These are phyloP conservation scores for Triplophysa tibetana DNA, from an alignment of 2,113 vertebrate genomes.

Conservation along the genomic window DNA sequence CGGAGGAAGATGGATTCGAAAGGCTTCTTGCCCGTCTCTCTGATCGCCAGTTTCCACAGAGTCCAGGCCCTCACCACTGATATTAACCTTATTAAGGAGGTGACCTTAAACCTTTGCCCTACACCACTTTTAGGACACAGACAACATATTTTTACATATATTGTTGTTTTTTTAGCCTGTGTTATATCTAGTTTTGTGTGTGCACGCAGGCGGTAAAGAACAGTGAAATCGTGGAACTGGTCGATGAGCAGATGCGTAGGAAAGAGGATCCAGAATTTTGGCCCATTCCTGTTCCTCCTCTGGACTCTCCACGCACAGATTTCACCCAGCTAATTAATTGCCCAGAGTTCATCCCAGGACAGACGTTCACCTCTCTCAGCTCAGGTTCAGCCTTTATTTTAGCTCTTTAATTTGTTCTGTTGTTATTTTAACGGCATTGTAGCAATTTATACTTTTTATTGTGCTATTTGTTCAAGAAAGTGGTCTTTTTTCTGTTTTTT, in stretches of 20 bases:
- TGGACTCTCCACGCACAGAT: slow-evolving; percentile 82
- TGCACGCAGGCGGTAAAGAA: slow-evolving; percentile 83
- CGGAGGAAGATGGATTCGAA: slow-evolving; percentile 93
- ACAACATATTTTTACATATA: neutral
- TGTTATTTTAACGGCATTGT: no score
- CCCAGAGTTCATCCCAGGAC: slow-evolving; percentile 92
- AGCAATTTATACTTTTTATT: neutral
- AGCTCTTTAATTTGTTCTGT: neutral
- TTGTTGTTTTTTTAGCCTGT: neutral
- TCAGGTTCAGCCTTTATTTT: slow-evolving; percentile 69
- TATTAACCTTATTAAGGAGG: slow-evolving; percentile 88
- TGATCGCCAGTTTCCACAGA: slow-evolving; percentile 92
- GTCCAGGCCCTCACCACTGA: slow-evolving; percentile 94
- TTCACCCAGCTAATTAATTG: slow-evolving; percentile 93
- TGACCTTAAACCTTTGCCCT: slow-evolving; percentile 55
- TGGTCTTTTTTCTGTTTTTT: no score
- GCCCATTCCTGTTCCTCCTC: slow-evolving; percentile 84
- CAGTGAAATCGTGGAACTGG: slow-evolving; percentile 89
- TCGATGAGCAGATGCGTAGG: slow-evolving; percentile 86
- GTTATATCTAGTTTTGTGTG: neutral
- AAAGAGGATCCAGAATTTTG: slow-evolving; percentile 89
- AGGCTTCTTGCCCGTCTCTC: slow-evolving; percentile 91
- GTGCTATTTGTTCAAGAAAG: neutral
- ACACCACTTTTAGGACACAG: neutral
- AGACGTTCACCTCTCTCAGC: slow-evolving; percentile 73